Percentiles rank a stretch among this genome's conserved stretches.
phyloP scores from a whole-genome alignment of 2,888 invertebrate genomes.

The Ophion ellenae region DNA sequence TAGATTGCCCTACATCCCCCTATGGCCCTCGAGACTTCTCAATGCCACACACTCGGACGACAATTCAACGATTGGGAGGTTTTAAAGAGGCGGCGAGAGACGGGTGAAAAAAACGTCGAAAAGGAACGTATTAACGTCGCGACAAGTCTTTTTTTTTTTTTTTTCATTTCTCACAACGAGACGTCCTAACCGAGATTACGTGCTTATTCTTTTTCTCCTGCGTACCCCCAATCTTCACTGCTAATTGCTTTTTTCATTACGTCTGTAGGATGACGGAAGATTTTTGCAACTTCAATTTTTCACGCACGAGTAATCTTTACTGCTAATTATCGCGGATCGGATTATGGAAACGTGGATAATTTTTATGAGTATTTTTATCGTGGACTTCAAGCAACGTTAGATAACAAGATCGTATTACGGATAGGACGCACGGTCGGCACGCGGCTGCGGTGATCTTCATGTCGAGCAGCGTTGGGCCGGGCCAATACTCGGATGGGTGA shows the following conservation, averaged over 20 bases:
- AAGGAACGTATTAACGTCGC: neutral
- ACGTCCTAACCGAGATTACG: neutral
- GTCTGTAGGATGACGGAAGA: neutral
- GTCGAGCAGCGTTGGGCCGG: neutral
- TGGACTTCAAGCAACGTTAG: neutral
- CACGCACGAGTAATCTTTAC: neutral
- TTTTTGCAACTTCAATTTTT: neutral
- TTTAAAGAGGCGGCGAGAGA: neutral
- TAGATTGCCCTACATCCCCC: conserved; percentile 75
- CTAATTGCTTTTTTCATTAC: neutral
- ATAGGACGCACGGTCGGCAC: neutral
- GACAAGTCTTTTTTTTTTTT: neutral
- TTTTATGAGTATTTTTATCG: neutral
- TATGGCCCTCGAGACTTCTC: conserved; percentile 54
- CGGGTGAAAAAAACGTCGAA: neutral
- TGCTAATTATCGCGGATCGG: neutral
- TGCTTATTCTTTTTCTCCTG: neutral
- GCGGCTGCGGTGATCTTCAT: neutral
- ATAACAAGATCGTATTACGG: neutral
- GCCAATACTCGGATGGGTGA: neutral
- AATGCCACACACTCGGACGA: conserved; percentile 32
- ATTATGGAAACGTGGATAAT: neutral
- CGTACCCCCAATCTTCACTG: neutral
- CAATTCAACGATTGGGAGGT: conserved; percentile 36
- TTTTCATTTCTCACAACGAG: neutral